Evolutionary conservation across 2,797 vertebrate genomes (phyloP).

Genomic region (Centropyge bicolor): DNA sequence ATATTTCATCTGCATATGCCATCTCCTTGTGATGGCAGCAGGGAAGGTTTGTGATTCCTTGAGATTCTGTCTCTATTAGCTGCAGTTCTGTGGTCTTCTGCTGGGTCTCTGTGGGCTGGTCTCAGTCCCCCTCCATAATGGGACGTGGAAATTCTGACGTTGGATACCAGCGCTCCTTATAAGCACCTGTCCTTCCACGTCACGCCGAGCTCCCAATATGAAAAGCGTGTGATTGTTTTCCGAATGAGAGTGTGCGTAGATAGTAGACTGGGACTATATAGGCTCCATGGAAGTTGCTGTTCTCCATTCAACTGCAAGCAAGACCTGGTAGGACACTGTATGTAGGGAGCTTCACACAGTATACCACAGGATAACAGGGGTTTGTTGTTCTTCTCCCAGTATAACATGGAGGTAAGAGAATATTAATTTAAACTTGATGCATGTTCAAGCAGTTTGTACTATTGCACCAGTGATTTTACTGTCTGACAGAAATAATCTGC

Average conservation of each 20-base stretch:
- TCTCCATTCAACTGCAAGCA: constrained; percentile 32
- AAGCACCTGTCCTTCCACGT: constrained; percentile 74
- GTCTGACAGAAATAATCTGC: constrained; percentile 4
- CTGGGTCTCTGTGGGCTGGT: constrained; percentile 41
- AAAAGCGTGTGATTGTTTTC: constrained; percentile 82
- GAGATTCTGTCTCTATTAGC: constrained; percentile 35
- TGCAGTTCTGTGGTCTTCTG: constrained; percentile 56
- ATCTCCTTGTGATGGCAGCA: neutral
- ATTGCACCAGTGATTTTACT: neutral
- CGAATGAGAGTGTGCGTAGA: constrained; percentile 66
- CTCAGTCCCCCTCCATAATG: constrained; percentile 60
- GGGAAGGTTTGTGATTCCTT: too few species aligned
- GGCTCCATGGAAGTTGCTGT: constrained; percentile 26
- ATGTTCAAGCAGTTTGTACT: neutral
- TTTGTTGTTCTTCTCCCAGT: constrained; percentile 20
- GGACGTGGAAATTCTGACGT: constrained; percentile 76
- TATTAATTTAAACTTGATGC: constrained; percentile 3
- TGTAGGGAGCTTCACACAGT: neutral
- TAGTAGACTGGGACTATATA: constrained; percentile 60
- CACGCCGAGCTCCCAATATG: constrained; percentile 70
- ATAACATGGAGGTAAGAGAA: constrained; percentile 77
- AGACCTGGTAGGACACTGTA: neutral
- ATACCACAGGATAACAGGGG: neutral
- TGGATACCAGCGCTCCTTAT: constrained; percentile 64
- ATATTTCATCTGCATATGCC: neutral